These are phyloP conservation scores for Dicroscelio sp. DNA, from an alignment of 2,888 invertebrate genomes.

Conservation along the genomic window DNA sequence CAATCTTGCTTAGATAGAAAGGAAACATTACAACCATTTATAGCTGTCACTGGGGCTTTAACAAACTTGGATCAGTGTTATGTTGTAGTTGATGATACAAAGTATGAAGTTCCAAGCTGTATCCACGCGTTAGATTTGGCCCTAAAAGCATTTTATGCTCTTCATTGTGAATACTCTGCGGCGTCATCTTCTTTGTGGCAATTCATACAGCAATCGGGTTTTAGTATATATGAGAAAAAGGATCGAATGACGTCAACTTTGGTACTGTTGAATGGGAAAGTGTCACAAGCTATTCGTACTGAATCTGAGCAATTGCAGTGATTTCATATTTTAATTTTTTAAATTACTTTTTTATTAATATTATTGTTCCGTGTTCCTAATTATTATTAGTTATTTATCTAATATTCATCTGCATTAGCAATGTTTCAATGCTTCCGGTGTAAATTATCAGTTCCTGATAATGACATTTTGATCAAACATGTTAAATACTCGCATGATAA, in stretches of 20 bases:
- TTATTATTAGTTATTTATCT: background rate
- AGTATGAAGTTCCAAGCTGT: slow-evolving; percentile 21
- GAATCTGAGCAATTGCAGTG: background rate
- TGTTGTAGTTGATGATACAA: slow-evolving; percentile 29
- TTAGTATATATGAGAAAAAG: slow-evolving; percentile 13
- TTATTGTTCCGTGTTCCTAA: background rate
- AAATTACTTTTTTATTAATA: background rate
- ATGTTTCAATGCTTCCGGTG: slow-evolving; percentile 27
- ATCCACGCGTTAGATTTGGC: slow-evolving; percentile 46
- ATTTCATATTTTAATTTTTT: background rate
- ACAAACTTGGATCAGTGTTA: slow-evolving; percentile 46
- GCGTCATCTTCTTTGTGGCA: slow-evolving; percentile 35
- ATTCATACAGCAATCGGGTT: slow-evolving; percentile 43
- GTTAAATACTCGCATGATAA: slow-evolving; percentile 7
- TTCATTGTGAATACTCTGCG: slow-evolving; percentile 38
- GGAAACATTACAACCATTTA: slow-evolving; percentile 34
- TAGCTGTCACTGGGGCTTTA: slow-evolving; percentile 31
- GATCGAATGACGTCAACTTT: slow-evolving; percentile 30
- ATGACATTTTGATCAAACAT: slow-evolving; percentile 22
- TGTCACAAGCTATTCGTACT: no score
- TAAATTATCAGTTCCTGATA: background rate
- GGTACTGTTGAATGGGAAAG: slow-evolving; percentile 20
- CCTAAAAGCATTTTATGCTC: slow-evolving; percentile 30
- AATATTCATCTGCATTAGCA: background rate
- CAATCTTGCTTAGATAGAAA: background rate